These are phyloP conservation scores for Stomatorhinus ivindoensis DNA, from an alignment of 2,113 vertebrate species.

Conservation along the genomic window DNA sequence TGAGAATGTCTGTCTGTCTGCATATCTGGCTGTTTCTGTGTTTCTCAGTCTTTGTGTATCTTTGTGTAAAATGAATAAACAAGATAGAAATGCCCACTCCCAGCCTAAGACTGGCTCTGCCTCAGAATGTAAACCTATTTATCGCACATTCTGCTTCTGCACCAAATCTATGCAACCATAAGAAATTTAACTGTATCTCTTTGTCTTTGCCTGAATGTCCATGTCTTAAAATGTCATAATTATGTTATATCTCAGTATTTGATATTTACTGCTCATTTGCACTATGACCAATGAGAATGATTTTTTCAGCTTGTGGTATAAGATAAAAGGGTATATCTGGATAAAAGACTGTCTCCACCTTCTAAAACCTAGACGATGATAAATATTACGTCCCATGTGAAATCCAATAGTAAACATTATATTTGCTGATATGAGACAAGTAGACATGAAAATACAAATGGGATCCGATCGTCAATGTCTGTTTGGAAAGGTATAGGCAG, in stretches of 20 bases:
- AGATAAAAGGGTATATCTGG: too few species aligned
- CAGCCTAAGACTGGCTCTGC: background rate
- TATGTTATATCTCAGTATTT: background rate
- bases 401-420: background rate
- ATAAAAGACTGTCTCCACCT: background rate
- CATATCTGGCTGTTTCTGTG: background rate
- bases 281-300: background rate
- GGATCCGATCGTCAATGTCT: background rate
- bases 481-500: background rate
- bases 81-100: background rate
- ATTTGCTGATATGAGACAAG: background rate
- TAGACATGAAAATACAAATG: background rate
- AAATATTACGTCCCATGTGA: background rate
- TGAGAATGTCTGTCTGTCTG: background rate
- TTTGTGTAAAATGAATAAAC: background rate
- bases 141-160: background rate
- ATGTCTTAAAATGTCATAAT: background rate
- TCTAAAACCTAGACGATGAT: background rate
- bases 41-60: background rate
- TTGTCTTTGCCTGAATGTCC: background rate
- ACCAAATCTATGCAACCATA: background rate
- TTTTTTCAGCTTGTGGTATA: too few species aligned
- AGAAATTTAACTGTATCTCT: background rate
- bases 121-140: background rate
- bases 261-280: background rate